Base-by-base conservation (phyloP, 2,113 vertebrate species). In the Odontophorus gujanensis region DNA sequence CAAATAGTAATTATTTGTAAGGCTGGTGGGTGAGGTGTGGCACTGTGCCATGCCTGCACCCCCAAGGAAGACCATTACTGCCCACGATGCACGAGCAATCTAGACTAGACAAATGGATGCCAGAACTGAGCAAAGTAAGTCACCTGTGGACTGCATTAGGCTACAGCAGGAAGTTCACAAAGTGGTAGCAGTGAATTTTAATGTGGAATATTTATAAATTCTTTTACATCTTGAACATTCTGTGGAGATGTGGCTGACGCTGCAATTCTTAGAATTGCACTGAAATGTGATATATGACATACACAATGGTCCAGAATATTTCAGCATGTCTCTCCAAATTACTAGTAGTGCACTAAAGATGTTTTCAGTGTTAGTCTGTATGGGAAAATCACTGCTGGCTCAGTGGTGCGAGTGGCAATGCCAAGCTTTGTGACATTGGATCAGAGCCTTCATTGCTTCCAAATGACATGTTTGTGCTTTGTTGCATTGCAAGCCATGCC, bases 311-410 rank as follows among this genome's bases (percentile, higher is more conserved):
- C 82, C 40, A 65, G 42, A 57, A 67, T 45, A n/a, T 40, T 68
- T 57, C 4, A 2, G 22, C 21, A 3, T 38, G 61, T 34, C 20
- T 90, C 15, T 94, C 38, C 68, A 61, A 63, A 81, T 65, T 21
- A 32, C 80, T 93, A 81, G 72, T 68, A 68, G 55, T 24, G 19
- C 11, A 4, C 42, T 50, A 59, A 59, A 81, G 87, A 36, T 85
- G 48, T 81, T 95, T 93, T 88, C 76, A 90, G 90, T 90, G 65
- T 90, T 90, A 4, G 43, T 43, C 82, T 88, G 32, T 18, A 18
- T 50, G 65, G 61, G 57, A 77, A 88, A 88, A 90, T 86, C 62
- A 48, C 62, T 81, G 65, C 85, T 93, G 83, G 85, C 73, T 90
- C 61, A 21, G 58, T 16, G 82, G 67, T 51, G 8, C 19, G 13